Evolutionary conservation across 2,113 vertebrate genomes (phyloP).

Genomic region (Clarias macrocephalus): DNA sequence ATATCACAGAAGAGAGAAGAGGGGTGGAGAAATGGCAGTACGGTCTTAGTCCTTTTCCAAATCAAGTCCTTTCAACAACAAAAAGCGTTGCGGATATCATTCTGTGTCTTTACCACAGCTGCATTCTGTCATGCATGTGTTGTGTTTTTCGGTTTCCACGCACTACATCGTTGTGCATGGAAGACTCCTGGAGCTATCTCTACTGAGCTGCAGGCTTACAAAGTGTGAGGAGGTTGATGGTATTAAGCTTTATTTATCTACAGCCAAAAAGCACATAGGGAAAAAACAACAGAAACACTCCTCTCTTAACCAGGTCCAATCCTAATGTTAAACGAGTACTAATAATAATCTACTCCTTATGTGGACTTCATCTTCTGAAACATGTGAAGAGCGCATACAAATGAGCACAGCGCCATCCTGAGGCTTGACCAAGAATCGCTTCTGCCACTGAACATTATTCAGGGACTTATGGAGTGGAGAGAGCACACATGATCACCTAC

Average conservation of each 20-base stretch:
- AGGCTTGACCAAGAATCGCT: constrained; percentile 11
- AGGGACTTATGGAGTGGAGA: not conserved
- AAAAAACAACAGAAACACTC: not conserved
- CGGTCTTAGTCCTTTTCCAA: not conserved
- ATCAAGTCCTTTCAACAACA: not conserved
- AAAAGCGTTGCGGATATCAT: not conserved
- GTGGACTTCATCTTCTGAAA: not conserved
- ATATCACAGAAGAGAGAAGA: not conserved
- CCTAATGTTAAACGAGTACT: not conserved
- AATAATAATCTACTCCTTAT: constrained; percentile 1
- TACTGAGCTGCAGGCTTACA: not conserved
- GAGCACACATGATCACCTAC: too few species aligned
- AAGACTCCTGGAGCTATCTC: not conserved
- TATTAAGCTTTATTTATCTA: not conserved
- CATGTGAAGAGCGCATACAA: not conserved
- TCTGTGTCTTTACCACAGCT: not conserved
- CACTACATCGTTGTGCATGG: not conserved
- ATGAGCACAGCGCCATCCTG: constrained; percentile 17
- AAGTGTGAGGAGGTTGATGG: not conserved
- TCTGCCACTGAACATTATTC: not conserved
- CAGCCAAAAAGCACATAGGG: not conserved
- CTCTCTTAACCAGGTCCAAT: not conserved
- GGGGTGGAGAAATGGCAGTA: not conserved
- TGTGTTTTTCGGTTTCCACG: constrained; percentile 10
- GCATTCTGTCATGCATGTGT: not conserved